Conservation (phyloP, 2,113 vertebrate species). For the Theristicus caerulescens region DNA sequence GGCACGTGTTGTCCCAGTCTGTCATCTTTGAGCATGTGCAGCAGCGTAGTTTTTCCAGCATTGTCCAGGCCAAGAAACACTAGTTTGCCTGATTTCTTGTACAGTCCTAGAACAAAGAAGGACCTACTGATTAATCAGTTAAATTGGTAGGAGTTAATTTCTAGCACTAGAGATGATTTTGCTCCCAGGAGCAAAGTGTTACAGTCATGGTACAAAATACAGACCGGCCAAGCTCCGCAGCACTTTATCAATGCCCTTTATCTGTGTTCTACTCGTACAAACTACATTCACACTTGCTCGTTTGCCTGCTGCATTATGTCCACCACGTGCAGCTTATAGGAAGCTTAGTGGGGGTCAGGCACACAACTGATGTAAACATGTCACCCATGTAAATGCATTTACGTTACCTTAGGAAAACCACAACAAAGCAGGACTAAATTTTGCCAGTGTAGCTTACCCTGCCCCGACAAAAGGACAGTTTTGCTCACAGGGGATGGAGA, state of each 20-base stretch:
- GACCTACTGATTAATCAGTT: not conserved
- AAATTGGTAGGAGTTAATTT: not conserved
- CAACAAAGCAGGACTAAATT: not conserved
- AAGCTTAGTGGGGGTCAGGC: not conserved
- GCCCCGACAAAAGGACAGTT: not conserved
- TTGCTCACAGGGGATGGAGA: not conserved
- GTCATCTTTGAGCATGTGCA: constrained; percentile 99
- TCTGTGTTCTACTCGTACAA: not conserved
- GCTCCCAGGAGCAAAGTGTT: not conserved
- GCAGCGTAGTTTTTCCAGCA: constrained; percentile 96
- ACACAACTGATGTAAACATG: not conserved
- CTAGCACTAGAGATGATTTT: not conserved
- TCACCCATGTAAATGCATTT: not conserved
- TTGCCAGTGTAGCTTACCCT: not conserved
- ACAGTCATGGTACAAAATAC: not conserved
- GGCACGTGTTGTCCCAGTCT: constrained; percentile 96
- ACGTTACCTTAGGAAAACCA: not conserved
- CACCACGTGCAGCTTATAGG: not conserved
- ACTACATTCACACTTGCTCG: not conserved
- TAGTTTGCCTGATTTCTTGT: constrained; percentile 98
- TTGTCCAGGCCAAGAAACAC: constrained; percentile 99
- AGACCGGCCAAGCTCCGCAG: not conserved
- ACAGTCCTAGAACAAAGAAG: constrained; percentile 84
- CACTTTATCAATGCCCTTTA: constrained; percentile 16
- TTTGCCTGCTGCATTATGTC: not conserved